Conservation (phyloP, 2,113 vertebrate species). For the Eonycteris spelaea region DNA sequence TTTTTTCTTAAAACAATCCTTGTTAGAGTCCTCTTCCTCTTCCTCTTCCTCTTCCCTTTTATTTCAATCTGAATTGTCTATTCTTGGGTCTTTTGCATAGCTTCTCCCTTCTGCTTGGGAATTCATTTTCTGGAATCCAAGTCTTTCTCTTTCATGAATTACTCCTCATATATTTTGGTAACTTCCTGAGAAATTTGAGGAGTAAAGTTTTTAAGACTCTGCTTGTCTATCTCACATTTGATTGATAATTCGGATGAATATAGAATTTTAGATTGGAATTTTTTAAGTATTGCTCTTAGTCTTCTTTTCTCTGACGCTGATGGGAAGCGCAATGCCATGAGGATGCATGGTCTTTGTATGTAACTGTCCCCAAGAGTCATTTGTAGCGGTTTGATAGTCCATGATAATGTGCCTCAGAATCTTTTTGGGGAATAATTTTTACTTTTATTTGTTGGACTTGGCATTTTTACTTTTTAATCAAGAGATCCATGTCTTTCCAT, state of each 20-base stretch:
- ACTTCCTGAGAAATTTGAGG: background rate
- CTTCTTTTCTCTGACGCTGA: background rate
- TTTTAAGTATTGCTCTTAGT: background rate
- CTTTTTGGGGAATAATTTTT: background rate
- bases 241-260: background rate
- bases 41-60: background rate
- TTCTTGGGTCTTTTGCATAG: background rate
- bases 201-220: background rate
- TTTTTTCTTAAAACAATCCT: background rate
- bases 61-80: background rate
- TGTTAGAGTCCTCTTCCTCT: background rate
- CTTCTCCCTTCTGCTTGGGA: background rate
- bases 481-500: background rate
- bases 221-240: background rate
- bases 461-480: background rate
- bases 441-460: background rate
- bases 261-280: background rate
- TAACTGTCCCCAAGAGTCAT: background rate
- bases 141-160: background rate
- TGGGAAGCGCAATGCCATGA: background rate
- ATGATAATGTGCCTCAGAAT: background rate
- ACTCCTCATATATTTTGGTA: background rate
- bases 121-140: background rate
- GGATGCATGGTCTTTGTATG: background rate
- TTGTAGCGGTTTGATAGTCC: background rate